Evolutionary conservation across 2,888 invertebrate species (phyloP), one percentile per base, ranked within the genome.

Genomic region (Carpatolechia fugitivella): DNA sequence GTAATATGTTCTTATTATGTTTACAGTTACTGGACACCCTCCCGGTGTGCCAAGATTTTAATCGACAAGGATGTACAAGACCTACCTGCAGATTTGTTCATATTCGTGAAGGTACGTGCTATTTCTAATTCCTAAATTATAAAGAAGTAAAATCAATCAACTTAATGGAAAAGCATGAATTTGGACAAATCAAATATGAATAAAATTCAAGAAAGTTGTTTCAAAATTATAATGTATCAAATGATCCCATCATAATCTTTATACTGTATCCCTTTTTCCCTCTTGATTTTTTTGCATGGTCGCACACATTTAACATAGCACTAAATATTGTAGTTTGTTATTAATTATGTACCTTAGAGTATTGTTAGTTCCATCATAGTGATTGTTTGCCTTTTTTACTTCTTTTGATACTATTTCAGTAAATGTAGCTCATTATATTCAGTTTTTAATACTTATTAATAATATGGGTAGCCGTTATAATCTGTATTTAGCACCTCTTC

Each of bases 31-130:
- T 97, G 98, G 98, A 97, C 98, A 98, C 97, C 97, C 98, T 97
- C 97, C 98, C 95, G 97, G 98, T 97, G 95, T 98, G 97, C 98
- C 98, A 97, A 97, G 98, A 97, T 98, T 98, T 98, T 98, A 98
- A 97, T 95, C 95, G 96, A 92, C 97, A 97, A 93, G 95, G 96
- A 92, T 97, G 97, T 94, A 95, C 95, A 93, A 95, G 97, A 94
- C 94, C 95, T 92, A 96, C 97, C 94, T 98, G 98, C 96, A 97
- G 97, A 95, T 97, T 97, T 93, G 96, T 98, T 93, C 98, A 98
- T 95, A 95, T 98, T 92, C 95, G 96, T 93, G 97, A 97, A 95
- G 97, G 98, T 98, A 91, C 92, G 93, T 88, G 10, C 1, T 16
- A 57, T 52, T 29, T 13, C 57, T 41, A 24, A n/a, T 40, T 40